These are phyloP conservation scores for Okamejei kenojei DNA, from an alignment of 2,797 vertebrate species.

Conservation along the genomic window DNA sequence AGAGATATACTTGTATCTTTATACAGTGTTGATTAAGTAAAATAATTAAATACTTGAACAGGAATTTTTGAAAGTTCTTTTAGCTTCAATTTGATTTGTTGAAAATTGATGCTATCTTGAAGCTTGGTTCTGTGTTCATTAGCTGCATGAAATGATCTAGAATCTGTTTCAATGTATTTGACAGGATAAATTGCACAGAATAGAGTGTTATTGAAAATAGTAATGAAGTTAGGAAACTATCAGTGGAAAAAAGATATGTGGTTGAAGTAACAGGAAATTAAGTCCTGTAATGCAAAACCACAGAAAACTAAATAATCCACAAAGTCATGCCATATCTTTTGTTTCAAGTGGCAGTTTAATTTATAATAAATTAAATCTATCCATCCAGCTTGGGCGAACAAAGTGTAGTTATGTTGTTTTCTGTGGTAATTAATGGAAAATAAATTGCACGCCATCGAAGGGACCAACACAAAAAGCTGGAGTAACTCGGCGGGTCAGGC, in stretches of 20 bases:
- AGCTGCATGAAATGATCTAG: not conserved
- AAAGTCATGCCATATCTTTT: not conserved
- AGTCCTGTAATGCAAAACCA: not conserved
- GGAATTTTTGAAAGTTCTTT: not conserved
- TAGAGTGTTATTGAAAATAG: constrained; percentile 12
- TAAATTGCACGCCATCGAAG: not conserved
- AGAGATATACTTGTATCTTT: not conserved
- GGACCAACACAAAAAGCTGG: too few relatives aligned
- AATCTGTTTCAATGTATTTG: constrained; percentile 7
- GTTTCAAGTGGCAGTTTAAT: not conserved
- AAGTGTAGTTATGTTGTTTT: not conserved
- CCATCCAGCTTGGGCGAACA: not conserved
- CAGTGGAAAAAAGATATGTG: not conserved
- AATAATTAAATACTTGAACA: constrained; percentile 9
- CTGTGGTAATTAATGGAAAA: not conserved
- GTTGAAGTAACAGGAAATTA: not conserved
- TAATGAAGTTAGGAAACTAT: constrained; percentile 24
- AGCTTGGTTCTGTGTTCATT: constrained; percentile 22
- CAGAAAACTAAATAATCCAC: not conserved
- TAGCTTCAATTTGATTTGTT: constrained; percentile 12
- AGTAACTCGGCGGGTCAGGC: too few relatives aligned
- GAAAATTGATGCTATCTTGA: constrained; percentile 22
- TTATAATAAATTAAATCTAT: constrained; percentile 12
- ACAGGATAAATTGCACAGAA: not conserved
- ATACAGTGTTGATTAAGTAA: not conserved